Evolutionary conservation across 2,113 vertebrate genomes (phyloP).

Genomic region (Crotalus viridis): DNA sequence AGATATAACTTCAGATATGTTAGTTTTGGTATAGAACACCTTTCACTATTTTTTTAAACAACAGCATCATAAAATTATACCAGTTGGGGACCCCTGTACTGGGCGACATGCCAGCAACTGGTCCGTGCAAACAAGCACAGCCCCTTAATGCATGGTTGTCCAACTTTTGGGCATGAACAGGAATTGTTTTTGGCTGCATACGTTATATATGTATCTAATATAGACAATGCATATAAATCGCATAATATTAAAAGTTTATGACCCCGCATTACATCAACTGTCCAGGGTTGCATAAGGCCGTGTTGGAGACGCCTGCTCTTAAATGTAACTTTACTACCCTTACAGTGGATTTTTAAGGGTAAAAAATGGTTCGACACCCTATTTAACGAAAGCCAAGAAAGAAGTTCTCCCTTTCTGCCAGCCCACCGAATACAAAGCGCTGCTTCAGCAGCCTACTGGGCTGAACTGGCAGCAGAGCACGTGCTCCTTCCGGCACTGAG

Average conservation of each 20-base stretch:
- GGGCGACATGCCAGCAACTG: no score
- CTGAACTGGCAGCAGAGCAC: not conserved
- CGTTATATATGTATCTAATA: no score
- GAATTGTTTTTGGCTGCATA: not conserved
- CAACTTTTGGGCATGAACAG: not conserved
- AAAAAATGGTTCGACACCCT: no score
- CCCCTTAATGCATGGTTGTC: not conserved
- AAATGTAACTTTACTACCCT: not conserved
- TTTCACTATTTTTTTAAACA: not conserved
- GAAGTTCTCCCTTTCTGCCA: not conserved
- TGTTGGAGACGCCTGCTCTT: not conserved
- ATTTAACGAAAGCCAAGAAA: not conserved
- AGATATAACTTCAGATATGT: not conserved
- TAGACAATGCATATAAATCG: no score
- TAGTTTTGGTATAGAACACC: not conserved
- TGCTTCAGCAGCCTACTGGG: not conserved
- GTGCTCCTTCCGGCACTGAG: not conserved
- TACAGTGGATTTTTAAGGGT: not conserved
- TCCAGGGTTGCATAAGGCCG: no score
- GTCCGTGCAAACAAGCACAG: no score
- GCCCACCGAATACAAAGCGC: not conserved
- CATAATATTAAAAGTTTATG: no score
- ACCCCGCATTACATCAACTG: no score
- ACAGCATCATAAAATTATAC: not conserved
- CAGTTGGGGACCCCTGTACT: no score